phyloP scores from a whole-genome alignment of 2,888 invertebrate species.

The Aphidoletes aphidimyza region DNA sequence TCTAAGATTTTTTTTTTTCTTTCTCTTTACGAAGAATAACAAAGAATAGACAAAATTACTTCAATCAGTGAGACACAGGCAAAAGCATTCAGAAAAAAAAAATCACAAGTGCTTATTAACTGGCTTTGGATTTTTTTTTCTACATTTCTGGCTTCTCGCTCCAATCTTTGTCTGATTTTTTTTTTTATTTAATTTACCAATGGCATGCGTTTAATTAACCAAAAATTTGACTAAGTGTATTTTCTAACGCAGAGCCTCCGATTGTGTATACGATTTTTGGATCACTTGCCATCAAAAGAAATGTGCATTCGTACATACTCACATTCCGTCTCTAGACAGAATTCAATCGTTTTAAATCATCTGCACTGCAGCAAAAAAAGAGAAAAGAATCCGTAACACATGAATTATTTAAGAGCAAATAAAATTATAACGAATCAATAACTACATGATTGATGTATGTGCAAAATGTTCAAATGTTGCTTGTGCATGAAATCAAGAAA shows the following conservation, averaged over 20 bases:
- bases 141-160: background rate
- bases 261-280: background rate
- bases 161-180: background rate
- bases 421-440: constrained; percentile 15
- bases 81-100: background rate
- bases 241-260: background rate
- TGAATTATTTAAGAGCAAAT: background rate
- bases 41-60: constrained; percentile 22
- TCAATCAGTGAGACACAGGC: background rate
- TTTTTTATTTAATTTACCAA: background rate
- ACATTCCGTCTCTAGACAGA: too few relatives aligned
- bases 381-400: constrained; percentile 26
- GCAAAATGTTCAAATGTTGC: background rate
- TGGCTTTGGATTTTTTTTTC: background rate
- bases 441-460: background rate
- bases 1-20: background rate
- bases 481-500: background rate
- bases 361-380: background rate
- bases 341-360: too few relatives aligned
- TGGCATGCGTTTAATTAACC: constrained; percentile 43
- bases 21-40: too few relatives aligned
- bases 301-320: background rate
- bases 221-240: background rate
- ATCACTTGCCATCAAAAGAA: too few relatives aligned
- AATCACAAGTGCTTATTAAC: background rate